phyloP scores from a whole-genome alignment of 2,888 invertebrate genomes.

The Cryptophagus acutangulus region DNA sequence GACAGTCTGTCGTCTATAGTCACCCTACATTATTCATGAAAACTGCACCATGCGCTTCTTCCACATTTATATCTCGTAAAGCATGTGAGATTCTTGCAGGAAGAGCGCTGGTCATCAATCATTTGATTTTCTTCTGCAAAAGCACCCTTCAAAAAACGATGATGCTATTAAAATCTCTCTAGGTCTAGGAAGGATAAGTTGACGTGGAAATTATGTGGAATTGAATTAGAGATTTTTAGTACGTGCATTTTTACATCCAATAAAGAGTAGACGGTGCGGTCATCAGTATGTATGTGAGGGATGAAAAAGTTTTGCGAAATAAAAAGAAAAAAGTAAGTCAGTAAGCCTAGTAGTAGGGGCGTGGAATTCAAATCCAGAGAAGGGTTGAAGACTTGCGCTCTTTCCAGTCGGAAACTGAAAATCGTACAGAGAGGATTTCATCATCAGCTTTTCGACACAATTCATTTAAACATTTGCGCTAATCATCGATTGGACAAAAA shows the following conservation, averaged over 20 bases:
- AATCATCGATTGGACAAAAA: no score
- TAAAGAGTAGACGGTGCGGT: no score
- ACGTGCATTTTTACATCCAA: no score
- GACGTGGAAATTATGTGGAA: no score
- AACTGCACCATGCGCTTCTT: constrained; percentile 41
- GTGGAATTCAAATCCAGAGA: constrained; percentile 37
- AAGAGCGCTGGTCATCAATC: constrained; percentile 31
- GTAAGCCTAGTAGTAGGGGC: constrained; percentile 45
- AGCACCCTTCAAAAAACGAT: no score
- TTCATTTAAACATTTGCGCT: no score
- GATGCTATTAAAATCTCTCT: no score
- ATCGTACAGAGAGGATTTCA: constrained; percentile 18
- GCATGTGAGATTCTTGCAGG: constrained; percentile 23
- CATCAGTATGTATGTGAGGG: no score
- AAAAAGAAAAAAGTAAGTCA: constrained; percentile 43
- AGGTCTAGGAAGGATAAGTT: no score
- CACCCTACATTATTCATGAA: constrained; percentile 50
- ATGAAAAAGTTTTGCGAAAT: constrained; percentile 35
- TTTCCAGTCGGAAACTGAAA: constrained; percentile 24
- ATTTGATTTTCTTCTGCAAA: no score
- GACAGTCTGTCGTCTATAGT: constrained; percentile 42
- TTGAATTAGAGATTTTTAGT: no score
- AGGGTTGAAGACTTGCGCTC: constrained; percentile 39
- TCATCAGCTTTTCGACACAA: no score
- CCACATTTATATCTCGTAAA: constrained; percentile 44